A percentile compares a stretch with the other conserved stretches of the same genome.
These are phyloP conservation scores for Thereva unica DNA, from an alignment of 2,888 invertebrate genomes.

Conservation along the genomic window DNA sequence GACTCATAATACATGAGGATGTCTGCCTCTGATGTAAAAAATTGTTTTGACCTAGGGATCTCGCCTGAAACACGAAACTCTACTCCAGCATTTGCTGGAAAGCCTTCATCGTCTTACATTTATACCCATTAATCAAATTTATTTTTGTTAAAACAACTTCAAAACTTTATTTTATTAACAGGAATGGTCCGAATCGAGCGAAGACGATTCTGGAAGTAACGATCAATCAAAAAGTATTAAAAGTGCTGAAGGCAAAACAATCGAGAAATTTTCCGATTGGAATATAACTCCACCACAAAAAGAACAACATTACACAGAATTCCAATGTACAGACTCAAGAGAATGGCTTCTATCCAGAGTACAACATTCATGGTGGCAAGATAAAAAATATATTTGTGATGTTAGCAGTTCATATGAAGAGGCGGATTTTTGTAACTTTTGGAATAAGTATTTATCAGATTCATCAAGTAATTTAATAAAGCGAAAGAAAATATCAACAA, in stretches of 20 bases:
- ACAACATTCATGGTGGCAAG: constrained; percentile 59
- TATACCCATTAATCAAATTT: no score
- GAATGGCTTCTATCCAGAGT: constrained; percentile 51
- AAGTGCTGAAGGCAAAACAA: constrained; percentile 24
- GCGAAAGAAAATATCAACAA: constrained; percentile 46
- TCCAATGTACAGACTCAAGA: constrained; percentile 48
- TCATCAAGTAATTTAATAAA: constrained; percentile 45
- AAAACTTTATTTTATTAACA: no score
- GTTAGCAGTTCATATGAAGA: constrained; percentile 51
- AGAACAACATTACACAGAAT: constrained; percentile 43
- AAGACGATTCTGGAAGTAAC: not conserved
- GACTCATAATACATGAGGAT: no score
- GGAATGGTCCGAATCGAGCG: no score
- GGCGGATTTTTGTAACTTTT: constrained; percentile 57
- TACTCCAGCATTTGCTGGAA: no score
- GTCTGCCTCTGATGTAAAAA: no score
- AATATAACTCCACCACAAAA: constrained; percentile 45
- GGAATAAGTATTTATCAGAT: constrained; percentile 50
- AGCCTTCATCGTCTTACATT: no score
- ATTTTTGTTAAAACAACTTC: no score
- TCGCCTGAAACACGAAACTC: no score
- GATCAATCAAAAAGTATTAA: not conserved
- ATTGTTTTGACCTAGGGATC: no score
- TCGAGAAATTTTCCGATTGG: constrained; percentile 13
- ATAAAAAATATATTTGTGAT: constrained; percentile 46